Percentiles rank a stretch among this genome's conserved stretches.
Evolutionary conservation across 2,888 invertebrate genomes (phyloP).

Genomic region (Odiellus spinosus): DNA sequence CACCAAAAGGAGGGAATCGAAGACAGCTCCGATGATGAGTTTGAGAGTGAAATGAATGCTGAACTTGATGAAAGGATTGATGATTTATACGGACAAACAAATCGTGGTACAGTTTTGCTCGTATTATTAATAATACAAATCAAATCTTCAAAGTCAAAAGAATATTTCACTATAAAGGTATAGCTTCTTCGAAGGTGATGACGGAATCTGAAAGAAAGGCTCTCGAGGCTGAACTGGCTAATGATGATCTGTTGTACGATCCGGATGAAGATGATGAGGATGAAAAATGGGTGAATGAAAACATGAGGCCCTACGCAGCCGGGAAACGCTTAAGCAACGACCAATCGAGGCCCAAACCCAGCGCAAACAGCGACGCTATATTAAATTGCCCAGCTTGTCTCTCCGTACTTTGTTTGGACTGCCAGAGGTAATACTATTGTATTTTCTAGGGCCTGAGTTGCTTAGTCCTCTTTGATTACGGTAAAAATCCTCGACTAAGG

Average conservation of each 20-base stretch:
- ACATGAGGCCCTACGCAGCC: slow-evolving; percentile 26
- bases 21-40: too few species aligned
- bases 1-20: too few species aligned
- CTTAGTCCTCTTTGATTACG: too few species aligned
- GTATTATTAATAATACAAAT: too few species aligned
- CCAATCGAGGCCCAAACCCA: slow-evolving; percentile 23
- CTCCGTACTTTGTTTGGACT: slow-evolving; percentile 40
- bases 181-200: too few species aligned
- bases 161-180: too few species aligned
- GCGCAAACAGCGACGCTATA: slow-evolving; percentile 36
- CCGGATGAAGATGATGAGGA: slow-evolving; percentile 39
- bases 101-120: too few species aligned
- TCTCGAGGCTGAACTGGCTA: slow-evolving; percentile 8
- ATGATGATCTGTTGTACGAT: slow-evolving; percentile 38
- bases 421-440: slow-evolving; percentile 38
- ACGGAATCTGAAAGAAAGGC: background rate
- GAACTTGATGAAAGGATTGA: too few species aligned
- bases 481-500: background rate
- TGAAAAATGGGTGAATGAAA: slow-evolving; percentile 38
- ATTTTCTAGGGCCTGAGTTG: too few species aligned
- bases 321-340: slow-evolving; percentile 1
- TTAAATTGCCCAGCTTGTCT: slow-evolving; percentile 44
- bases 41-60: too few species aligned
- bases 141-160: too few species aligned
- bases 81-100: too few species aligned